These are phyloP conservation scores for Dryococelus australis DNA, from an alignment of 2,888 invertebrate genomes.

Conservation along the genomic window DNA sequence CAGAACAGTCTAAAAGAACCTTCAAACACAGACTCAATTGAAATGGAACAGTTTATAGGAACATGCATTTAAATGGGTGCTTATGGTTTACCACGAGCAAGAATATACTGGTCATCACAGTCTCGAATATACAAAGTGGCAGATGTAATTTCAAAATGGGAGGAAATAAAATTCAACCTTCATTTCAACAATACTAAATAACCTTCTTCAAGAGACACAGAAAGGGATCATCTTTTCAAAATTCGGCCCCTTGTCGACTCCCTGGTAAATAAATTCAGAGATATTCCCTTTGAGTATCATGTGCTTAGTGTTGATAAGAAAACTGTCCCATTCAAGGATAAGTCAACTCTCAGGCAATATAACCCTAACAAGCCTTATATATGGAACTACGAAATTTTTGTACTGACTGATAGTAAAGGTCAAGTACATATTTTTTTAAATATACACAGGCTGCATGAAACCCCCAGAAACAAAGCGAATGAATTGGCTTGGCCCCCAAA, in stretches of 20 bases:
- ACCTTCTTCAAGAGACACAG: neutral
- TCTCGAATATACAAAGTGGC: neutral
- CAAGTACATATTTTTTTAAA: neutral
- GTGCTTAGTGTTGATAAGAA: neutral
- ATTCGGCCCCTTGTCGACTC: neutral
- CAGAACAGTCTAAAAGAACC: neutral
- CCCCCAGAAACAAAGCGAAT: too few species aligned
- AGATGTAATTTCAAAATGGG: neutral
- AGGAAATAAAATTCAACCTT: neutral
- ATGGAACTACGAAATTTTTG: neutral
- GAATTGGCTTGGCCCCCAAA: too few species aligned
- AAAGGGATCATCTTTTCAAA: neutral
- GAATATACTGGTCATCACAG: neutral
- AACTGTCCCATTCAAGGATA: neutral
- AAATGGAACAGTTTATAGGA: neutral
- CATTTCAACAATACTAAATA: neutral
- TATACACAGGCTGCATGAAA: neutral
- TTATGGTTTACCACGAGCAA: neutral
- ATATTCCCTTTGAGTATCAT: neutral
- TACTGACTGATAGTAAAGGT: neutral
- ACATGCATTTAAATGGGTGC: neutral
- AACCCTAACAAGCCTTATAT: neutral
- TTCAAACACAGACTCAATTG: neutral
- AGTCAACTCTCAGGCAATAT: neutral
- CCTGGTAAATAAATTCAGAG: neutral